phyloP scores from a whole-genome alignment of 2,888 invertebrate genomes.

The Oeneis ivallda region DNA sequence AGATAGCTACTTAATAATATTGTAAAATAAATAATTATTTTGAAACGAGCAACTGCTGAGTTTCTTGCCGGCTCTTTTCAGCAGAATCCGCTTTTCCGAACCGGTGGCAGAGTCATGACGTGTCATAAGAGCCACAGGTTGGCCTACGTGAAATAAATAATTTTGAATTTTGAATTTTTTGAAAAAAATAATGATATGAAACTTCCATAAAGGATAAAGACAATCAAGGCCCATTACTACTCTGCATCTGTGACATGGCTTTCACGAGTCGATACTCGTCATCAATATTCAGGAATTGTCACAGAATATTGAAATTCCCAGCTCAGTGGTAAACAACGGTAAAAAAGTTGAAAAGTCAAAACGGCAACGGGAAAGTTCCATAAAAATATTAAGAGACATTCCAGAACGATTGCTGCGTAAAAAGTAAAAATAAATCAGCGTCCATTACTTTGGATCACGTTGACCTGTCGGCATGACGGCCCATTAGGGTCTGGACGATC shows the following conservation, averaged over 20 bases:
- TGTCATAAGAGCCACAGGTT: no score
- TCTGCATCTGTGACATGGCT: not conserved
- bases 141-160: no score
- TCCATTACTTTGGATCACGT: slow-evolving; percentile 36
- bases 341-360: slow-evolving; percentile 4
- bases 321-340: not conserved
- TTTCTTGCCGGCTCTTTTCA: no score
- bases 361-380: slow-evolving; percentile 3
- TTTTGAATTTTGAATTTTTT: no score
- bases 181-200: no score
- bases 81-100: no score
- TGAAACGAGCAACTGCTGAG: no score
- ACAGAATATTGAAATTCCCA: not conserved
- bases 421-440: slow-evolving; percentile 40
- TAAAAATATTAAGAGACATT: slow-evolving; percentile 10
- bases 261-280: not conserved
- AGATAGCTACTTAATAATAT: no score
- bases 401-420: slow-evolving; percentile 21
- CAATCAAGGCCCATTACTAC: no score
- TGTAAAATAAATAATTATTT: no score
- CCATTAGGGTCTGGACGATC: slow-evolving; percentile 35
- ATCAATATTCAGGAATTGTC: not conserved
- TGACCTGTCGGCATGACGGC: slow-evolving; percentile 33
- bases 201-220: no score
- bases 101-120: no score